phyloP scores from a whole-genome alignment of 1,140 invertebrate species.

The Atta cephalotes region DNA sequence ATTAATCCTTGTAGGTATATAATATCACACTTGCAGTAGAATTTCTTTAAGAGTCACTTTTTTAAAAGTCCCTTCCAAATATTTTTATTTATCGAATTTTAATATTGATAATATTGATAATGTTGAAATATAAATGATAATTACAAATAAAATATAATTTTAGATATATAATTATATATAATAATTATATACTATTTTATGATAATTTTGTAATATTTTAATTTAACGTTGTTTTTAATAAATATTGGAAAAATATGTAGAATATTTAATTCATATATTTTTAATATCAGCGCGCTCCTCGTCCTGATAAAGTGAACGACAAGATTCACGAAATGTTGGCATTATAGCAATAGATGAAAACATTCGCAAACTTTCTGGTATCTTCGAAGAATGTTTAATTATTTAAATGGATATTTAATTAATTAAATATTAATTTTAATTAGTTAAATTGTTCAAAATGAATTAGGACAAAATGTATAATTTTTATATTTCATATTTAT shows the following conservation, averaged over 20 bases:
- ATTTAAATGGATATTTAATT: too few species aligned
- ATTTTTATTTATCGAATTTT: not conserved
- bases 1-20: not conserved
- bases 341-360: too few species aligned
- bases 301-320: too few species aligned
- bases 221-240: not conserved
- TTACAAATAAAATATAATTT: not conserved
- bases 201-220: not conserved
- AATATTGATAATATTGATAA: not conserved
- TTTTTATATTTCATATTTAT: not conserved
- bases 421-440: constrained; percentile 2
- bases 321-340: too few species aligned
- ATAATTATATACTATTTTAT: not conserved
- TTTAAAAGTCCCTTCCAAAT: not conserved
- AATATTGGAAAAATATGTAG: not conserved
- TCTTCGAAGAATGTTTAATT: too few species aligned
- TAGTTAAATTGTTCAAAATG: not conserved
- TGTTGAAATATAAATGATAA: not conserved
- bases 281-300: too few species aligned
- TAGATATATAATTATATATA: not conserved
- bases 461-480: not conserved
- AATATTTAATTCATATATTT: too few species aligned
- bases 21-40: not conserved
- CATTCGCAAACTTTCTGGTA: too few species aligned
- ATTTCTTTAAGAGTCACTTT: constrained; percentile 8